Evolutionary conservation across 2,888 invertebrate genomes (phyloP).

Genomic region (Embidobia sp.): DNA sequence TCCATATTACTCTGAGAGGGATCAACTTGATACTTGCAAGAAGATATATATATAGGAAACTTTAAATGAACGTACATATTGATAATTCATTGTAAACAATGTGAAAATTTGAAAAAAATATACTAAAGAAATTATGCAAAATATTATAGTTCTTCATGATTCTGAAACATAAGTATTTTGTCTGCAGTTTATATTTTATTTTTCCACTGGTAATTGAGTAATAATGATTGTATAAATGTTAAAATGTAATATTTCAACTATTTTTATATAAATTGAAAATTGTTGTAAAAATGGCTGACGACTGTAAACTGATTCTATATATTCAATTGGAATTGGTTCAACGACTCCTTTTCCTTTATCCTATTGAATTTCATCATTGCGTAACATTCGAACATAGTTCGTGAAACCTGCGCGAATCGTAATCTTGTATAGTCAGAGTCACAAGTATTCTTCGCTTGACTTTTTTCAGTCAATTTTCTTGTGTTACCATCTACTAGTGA

Average conservation of each 20-base stretch:
- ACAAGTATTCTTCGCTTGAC: constrained; percentile 49
- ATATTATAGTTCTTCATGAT: too few relatives aligned
- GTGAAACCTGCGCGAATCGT: constrained; percentile 40
- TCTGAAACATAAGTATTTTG: too few relatives aligned
- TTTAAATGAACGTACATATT: constrained; percentile 15
- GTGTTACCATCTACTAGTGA: constrained; percentile 46
- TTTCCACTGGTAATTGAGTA: too few relatives aligned
- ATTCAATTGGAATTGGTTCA: constrained; percentile 50
- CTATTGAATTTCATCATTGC: constrained; percentile 49
- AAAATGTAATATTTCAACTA: too few relatives aligned
- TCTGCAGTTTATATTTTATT: too few relatives aligned
- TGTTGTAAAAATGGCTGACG: constrained; percentile 32
- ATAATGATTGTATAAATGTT: too few relatives aligned
- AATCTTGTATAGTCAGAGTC: constrained; percentile 29
- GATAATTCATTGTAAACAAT: constrained; percentile 25
- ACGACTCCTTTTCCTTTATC: constrained; percentile 45
- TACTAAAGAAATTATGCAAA: too few relatives aligned
- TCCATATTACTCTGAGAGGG: constrained; percentile 71
- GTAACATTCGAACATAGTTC: constrained; percentile 47
- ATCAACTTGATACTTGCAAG: constrained; percentile 37
- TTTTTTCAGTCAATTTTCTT: constrained; percentile 56
- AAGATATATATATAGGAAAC: constrained; percentile 25
- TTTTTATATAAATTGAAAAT: constrained; percentile 12
- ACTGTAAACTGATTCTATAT: constrained; percentile 38
- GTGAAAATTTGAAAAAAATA: not conserved